Base-by-base conservation (phyloP, 2,797 vertebrate genomes). In the Sebastiscus albofasciatus region DNA sequence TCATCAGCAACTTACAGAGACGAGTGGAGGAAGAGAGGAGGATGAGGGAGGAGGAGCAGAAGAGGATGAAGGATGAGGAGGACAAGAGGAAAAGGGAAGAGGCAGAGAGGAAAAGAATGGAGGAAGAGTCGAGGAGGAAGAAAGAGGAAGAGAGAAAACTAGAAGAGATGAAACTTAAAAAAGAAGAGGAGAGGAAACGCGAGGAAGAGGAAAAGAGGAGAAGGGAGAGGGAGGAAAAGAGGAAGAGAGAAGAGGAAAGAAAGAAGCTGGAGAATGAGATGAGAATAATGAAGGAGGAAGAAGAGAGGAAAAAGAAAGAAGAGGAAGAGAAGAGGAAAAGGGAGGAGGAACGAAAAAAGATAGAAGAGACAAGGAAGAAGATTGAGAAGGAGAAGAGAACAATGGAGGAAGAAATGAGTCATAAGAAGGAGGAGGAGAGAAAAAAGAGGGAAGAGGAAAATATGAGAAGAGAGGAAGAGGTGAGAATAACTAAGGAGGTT, bases 21-120 rank as follows among this genome's bases (percentile, higher is more conserved):
- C 94, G 94, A 93, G 93, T 98, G 74, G 90, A 96, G 71, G 91
- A 96, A 64, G 96, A 97, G 86, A 95, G 89, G 87, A 93, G 29
- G 60, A 73, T 24, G 13, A 94, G 92, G 84, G 94, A 96, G 82
- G 91, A 95, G 91, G 94, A 66, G 90, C 76, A 54, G 83, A 81
- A 68, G 65, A 90, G 75, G 89, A 89, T 76, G 59, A 92, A 89
- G 78, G 91, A 93, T 27, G 92, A 90, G 16, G 88, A 88, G 79
- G 93, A 75, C 39, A 82, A 81, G 74, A 83, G 90, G 79, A 67
- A 84, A 11, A 49, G 77, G 56, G 76, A 94, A 88, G 87, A 81
- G 87, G 72, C 73, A 75, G n/a, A 65, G 92, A 96, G 83, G 88
- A 95, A 89, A 89, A 94, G 86, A 90, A 67, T 29, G 81, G 79